Percentiles rank a stretch among this genome's conserved stretches.
phyloP scores from a whole-genome alignment of 2,113 vertebrate species.

The Pteropus alecto region DNA sequence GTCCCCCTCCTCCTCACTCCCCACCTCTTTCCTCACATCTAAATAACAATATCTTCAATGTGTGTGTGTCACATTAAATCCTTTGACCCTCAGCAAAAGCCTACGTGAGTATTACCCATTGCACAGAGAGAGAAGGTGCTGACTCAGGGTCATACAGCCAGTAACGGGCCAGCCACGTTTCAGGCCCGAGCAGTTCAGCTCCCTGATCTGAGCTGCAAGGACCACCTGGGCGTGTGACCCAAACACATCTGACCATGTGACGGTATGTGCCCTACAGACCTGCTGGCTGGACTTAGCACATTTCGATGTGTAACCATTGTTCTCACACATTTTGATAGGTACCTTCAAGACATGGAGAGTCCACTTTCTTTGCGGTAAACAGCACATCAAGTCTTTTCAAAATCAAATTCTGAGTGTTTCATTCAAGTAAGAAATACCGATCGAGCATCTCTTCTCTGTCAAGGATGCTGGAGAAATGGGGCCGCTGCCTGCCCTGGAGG shows the following conservation, averaged over 20 bases:
- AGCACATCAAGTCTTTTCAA: neutral
- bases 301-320: neutral
- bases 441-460: neutral
- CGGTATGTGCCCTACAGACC: neutral
- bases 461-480: neutral
- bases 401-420: neutral
- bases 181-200: neutral
- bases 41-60: neutral
- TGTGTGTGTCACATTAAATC: neutral
- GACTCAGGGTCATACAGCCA: neutral
- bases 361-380: neutral
- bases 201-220: rapidly evolving
- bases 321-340: neutral
- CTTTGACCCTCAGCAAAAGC: neutral
- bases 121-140: neutral
- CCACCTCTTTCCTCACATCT: no score
- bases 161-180: neutral
- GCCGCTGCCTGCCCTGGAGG: rapidly evolving
- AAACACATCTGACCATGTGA: no score
- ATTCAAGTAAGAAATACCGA: neutral
- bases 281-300: neutral
- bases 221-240: no score
- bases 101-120: neutral
- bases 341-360: neutral
- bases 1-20: rapidly evolving